Base-by-base conservation (phyloP, 2,888 invertebrate genomes). In the Acanthosoma haemorrhoidale region DNA sequence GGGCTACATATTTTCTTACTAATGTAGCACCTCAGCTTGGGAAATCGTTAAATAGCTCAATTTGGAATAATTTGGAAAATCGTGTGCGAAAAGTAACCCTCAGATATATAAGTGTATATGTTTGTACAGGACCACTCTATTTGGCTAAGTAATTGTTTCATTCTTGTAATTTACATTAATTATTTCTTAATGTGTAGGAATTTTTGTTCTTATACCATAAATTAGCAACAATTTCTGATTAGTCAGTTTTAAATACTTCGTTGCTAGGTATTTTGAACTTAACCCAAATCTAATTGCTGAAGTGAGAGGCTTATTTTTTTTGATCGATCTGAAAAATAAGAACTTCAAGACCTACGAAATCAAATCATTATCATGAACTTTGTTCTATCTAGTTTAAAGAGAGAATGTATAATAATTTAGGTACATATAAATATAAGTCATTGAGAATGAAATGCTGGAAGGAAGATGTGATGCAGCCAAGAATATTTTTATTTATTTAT, bases 21-120 rank as follows among this genome's bases (percentile, higher is more conserved):
- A 99, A 99, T 79, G 97, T 98, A 86, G 91, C 96, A 15, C 98
- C 98, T 3, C 98, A 99, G 83, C 94, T 96, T 18, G 96, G 96
- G 0, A 86, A 85, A 73, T 96, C 96, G 0, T 96, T 96, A 78
- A 96, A 96, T 79, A 83, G 96, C 68, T 89, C 94, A 78, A 87
- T 91, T 0, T 96, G 96, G 96, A 96, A 96, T 80, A 84, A 86
- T 8, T 81, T 96, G 57, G 96, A 96, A 80, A 88, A 85, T 77
- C 87, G 94, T 80, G 90, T 92, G 0, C 83, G 96, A 67, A 88
- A 87, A 75, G 79, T 91, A 66, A 89, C 91, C 0, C 87, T 85
- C 77, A 82, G 82, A 0, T 88, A 90, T 79, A 81, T 83, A 43
- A 90, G 94, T 82, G 90, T 95, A 0, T 96, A 94, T 80, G 90